Evolutionary conservation across 2,113 vertebrate species (phyloP).

Genomic region (Dipodomys merriami): DNA sequence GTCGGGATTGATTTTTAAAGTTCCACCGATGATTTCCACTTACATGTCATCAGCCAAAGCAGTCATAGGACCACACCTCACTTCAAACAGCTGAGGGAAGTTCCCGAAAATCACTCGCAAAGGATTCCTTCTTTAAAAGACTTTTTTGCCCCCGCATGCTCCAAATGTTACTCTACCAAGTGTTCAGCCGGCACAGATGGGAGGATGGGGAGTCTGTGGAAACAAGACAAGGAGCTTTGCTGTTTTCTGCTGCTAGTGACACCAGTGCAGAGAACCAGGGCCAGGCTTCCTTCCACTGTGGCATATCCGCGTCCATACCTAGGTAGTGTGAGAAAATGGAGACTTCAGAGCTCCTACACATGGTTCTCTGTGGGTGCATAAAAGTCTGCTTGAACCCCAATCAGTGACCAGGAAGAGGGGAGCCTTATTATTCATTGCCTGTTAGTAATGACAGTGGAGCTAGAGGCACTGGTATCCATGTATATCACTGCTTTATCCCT

Average conservation of each 20-base stretch:
- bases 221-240: not conserved
- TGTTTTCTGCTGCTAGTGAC: not conserved
- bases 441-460: not conserved
- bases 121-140: not conserved
- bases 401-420: not conserved
- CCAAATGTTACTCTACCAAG: constrained; percentile 28
- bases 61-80: not conserved
- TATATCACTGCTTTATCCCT: not conserved
- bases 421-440: not conserved
- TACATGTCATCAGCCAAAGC: not conserved
- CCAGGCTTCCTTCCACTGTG: not conserved
- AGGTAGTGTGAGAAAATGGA: not conserved
- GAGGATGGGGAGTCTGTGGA: not conserved
- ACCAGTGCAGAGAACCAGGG: too few species aligned
- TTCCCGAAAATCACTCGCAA: not conserved
- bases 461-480: not conserved
- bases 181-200: not conserved
- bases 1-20: not conserved
- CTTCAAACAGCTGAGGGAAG: not conserved
- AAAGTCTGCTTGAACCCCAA: not conserved
- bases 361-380: not conserved
- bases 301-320: not conserved
- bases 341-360: not conserved
- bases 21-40: not conserved
- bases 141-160: not conserved